Base-by-base conservation (phyloP, 35 echinoderm and acorn worm genomes). In the Diadema setosum region DNA sequence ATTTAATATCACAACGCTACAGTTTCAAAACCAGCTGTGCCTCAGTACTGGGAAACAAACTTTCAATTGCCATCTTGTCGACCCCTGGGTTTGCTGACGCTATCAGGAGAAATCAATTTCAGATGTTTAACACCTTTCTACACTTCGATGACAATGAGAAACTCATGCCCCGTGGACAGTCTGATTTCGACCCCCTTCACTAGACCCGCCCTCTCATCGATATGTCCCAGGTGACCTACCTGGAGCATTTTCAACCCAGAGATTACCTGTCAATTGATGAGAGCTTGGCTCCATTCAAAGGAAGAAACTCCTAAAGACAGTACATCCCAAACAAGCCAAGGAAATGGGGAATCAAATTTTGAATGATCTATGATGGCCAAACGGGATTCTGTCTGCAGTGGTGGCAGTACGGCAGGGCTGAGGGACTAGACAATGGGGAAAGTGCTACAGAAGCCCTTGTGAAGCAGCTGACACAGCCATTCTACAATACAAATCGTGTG, bases 341-440 rank as follows among this genome's bases (percentile, higher is more conserved):
- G 5, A 91, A 91, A 46, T 91, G 57, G 43, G 89, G 82, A 0
- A 37, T 91, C 6, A 85, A 91, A 42, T 48, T 70, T n/a, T 91
- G 59, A 59, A 60, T 61, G 14, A 17, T 91, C 6, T 67, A 63
- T 9, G 89, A 91, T 31, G 45, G 55, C 0, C 45, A 43, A 16
- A 85, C 1, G 74, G 89, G 89, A 2, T 91, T 81, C 33, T 70
- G 82, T 29, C 24, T 83, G n/a, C 26, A 42, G 2, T 91, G 57
- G 41, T n/a, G 16, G 5, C 41, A 55, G 6, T 91, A 91, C 49
- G 89, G 89, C 23, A 58, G 63, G 33, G n/a, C n/a, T n/a, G 67
- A 74, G 0, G 18, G 31, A 0, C 63, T 24, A 3, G 2, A 0
- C 0, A n/a, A n/a, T n/a, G 67, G 3, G 2, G 35, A 31, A 33